These are phyloP conservation scores for Myripristis jacobus DNA, from an alignment of 2,797 vertebrate genomes.

Conservation along the genomic window DNA sequence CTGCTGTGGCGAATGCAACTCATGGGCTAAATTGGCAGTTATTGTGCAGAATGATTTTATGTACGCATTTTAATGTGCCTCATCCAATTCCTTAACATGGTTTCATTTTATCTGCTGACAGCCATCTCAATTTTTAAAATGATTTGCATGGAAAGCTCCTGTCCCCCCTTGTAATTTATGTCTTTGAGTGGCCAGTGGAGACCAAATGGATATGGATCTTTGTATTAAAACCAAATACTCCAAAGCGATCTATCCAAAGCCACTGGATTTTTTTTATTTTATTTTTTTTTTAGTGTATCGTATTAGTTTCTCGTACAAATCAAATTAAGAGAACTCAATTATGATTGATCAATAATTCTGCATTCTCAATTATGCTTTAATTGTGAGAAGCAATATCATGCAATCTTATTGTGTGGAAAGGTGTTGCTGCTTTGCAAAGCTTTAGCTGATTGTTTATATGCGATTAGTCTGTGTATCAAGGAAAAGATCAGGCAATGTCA, in stretches of 20 bases:
- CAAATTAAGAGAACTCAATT: conserved; percentile 79
- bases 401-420: conserved; percentile 78
- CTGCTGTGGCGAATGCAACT: conserved; percentile 71
- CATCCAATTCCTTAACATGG: conserved; percentile 76
- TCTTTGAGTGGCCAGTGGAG: conserved; percentile 61
- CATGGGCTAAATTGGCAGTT: conserved; percentile 77
- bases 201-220: conserved; percentile 54
- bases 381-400: conserved; percentile 79
- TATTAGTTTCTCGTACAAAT: conserved; percentile 76
- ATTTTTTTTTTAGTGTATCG: too few species aligned
- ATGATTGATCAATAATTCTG: conserved; percentile 82
- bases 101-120: conserved; percentile 76
- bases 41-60: conserved; percentile 77
- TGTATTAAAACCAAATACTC: conserved; percentile 56
- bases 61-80: conserved; percentile 76
- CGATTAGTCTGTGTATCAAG: conserved; percentile 79
- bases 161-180: conserved; percentile 55
- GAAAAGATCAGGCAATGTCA: conserved; percentile 81
- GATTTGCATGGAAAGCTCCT: conserved; percentile 59
- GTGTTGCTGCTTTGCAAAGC: conserved; percentile 79
- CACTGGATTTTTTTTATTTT: conserved; percentile 64
- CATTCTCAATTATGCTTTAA: conserved; percentile 81
- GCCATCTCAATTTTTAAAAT: conserved; percentile 59
- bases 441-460: conserved; percentile 81
- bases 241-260: conserved; percentile 71